These are phyloP conservation scores for Scolopax mira DNA, from an alignment of 2,113 vertebrate genomes.

Conservation along the genomic window DNA sequence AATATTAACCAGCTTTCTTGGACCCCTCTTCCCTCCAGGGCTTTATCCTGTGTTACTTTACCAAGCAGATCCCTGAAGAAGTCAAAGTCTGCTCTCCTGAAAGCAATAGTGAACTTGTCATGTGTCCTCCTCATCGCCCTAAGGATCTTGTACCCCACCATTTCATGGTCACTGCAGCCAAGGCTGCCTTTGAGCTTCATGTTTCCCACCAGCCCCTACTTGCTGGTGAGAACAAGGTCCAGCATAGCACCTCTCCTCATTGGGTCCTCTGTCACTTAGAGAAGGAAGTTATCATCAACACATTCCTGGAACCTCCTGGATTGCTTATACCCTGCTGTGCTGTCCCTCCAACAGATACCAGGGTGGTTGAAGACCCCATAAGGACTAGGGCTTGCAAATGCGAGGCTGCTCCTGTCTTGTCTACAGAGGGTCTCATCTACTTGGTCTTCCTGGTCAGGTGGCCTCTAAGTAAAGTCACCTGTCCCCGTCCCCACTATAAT, in stretches of 20 bases:
- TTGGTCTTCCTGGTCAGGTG: not conserved
- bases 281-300: not conserved
- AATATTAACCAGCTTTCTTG: too few species aligned
- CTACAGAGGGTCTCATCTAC: not conserved
- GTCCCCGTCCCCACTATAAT: not conserved
- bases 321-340: not conserved
- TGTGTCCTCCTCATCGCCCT: not conserved
- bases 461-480: not conserved
- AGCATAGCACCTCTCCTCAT: not conserved
- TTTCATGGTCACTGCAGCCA: not conserved
- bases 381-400: not conserved
- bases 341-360: not conserved
- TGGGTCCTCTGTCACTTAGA: not conserved
- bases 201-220: not conserved
- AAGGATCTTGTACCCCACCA: not conserved
- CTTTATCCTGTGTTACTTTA: not conserved
- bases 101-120: not conserved
- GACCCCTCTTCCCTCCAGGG: not conserved
- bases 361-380: not conserved
- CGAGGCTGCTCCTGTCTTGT: not conserved
- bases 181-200: not conserved
- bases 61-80: not conserved
- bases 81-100: not conserved
- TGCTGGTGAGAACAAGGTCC: not conserved
- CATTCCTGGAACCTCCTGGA: not conserved